Percentiles rank a stretch among this genome's conserved stretches.
phyloP scores from a whole-genome alignment of 2,113 vertebrate genomes.

The Nannospalax galili region DNA sequence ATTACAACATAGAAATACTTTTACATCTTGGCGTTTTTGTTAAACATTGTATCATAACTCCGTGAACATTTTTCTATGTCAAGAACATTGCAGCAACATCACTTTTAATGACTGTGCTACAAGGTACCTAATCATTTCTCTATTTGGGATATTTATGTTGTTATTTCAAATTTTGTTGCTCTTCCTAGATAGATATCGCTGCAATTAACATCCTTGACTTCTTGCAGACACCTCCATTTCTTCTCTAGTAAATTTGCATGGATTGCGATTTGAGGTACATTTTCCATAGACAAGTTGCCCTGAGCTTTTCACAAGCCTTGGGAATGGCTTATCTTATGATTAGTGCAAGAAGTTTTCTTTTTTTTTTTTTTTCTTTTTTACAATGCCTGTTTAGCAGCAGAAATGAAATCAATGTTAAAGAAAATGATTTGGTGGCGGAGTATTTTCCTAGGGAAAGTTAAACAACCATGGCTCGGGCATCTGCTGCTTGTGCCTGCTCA shows the following conservation, averaged over 20 bases:
- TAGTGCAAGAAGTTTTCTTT: not conserved
- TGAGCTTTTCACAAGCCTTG: not conserved
- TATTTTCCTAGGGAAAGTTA: slow-evolving; percentile 43
- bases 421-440: slow-evolving; percentile 14
- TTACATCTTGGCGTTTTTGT: slow-evolving; percentile 25
- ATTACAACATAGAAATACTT: slow-evolving; percentile 40
- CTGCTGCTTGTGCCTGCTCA: not conserved
- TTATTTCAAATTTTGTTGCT: slow-evolving; percentile 30
- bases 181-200: not conserved
- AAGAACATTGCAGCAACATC: slow-evolving; percentile 32
- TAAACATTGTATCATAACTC: slow-evolving; percentile 17
- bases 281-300: not conserved
- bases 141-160: slow-evolving; percentile 1
- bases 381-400: slow-evolving; percentile 34
- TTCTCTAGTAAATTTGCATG: not conserved
- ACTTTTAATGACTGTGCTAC: not conserved
- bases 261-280: not conserved
- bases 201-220: slow-evolving; percentile 32
- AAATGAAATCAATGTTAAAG: slow-evolving; percentile 56
- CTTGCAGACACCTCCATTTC: not conserved
- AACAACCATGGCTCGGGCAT: slow-evolving; percentile 4
- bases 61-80: slow-evolving; percentile 18
- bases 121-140: slow-evolving; percentile 15
- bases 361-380: slow-evolving; percentile 44
- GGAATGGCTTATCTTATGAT: not conserved